Evolutionary conservation across 2,113 vertebrate species (phyloP), one percentile per base, ranked within the genome.

Genomic region (Erythrocercus mccallii): DNA sequence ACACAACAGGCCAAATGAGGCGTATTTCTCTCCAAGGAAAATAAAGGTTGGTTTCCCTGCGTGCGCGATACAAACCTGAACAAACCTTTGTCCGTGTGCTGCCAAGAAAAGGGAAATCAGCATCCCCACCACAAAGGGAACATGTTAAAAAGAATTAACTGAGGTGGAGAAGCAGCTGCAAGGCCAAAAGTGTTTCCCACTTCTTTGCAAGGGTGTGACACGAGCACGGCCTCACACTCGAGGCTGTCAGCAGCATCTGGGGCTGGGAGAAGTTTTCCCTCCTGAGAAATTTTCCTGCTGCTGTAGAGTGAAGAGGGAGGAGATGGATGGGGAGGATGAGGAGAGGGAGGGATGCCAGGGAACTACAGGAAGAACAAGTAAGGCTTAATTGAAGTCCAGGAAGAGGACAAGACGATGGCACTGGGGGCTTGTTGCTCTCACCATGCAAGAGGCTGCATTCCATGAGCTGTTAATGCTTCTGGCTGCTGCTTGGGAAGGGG

Each of bases 351-450:
- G 14, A 48, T 45, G 30, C 33, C 37, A 74, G 54, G 27, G 11
- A 53, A 3, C 12, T 23, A 44, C 13, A 38, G 45, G 12, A 76
- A 88, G 42, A 80, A 54, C 28, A 77, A 62, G 33, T 4, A 57
- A 21, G 56, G 13, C 31, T 56, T 56, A 57, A n/a, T 16, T 16
- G 54, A 56, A 70, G 61, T 57, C 47, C 47, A 81, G 71, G 24
- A 83, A 56, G 51, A 73, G 0, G 3, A 33, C 0, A 16, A 54
- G 72, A 53, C 0, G 1, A 38, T 0, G 3, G 14, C 45, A 45
- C 5, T 21, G 71, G 78, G 37, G 23, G 10, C 20, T 60, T n/a
- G 54, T 31, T 61, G 28, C 53, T 51, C 64, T 65, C n/a, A 25
- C 33, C 74, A 47, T 21, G n/a, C 2, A 5, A 74, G 66, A 57